These are phyloP conservation scores for Tamias sibiricus DNA, from an alignment of 2,113 vertebrate species.

Conservation along the genomic window DNA sequence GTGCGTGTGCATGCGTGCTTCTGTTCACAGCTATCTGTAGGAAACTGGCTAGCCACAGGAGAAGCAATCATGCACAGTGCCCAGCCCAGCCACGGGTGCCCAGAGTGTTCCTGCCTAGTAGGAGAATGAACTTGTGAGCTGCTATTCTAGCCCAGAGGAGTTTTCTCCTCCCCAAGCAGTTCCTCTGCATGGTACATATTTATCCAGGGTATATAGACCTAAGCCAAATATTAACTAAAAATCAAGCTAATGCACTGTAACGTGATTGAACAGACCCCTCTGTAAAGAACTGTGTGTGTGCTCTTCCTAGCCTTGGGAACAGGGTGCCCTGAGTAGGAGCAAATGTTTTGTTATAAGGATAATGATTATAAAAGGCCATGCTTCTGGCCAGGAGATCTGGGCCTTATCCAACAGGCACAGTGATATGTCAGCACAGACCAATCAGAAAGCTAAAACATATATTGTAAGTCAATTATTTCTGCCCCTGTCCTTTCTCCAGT, in stretches of 20 bases:
- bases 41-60: slow-evolving; percentile 47
- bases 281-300: slow-evolving; percentile 58
- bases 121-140: slow-evolving; percentile 38
- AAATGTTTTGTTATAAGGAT: slow-evolving; percentile 60
- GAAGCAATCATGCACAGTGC: not conserved
- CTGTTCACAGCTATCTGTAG: slow-evolving; percentile 61
- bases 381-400: slow-evolving; percentile 11
- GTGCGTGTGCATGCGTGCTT: not conserved
- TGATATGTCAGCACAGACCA: slow-evolving; percentile 24
- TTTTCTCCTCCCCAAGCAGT: slow-evolving; percentile 16
- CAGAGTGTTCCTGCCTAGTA: not conserved
- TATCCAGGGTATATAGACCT: slow-evolving; percentile 48
- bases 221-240: slow-evolving; percentile 74
- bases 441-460: slow-evolving; percentile 31
- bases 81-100: not conserved
- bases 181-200: not conserved
- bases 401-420: slow-evolving; percentile 31
- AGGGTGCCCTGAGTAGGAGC: slow-evolving; percentile 30
- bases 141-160: slow-evolving; percentile 54
- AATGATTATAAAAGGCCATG: slow-evolving; percentile 41
- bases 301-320: slow-evolving; percentile 48
- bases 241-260: slow-evolving; percentile 58
- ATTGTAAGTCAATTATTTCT: slow-evolving; percentile 3
- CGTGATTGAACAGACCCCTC: slow-evolving; percentile 33
- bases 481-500: slow-evolving; percentile 41